These are phyloP conservation scores for Pseudorhombus dupliciocellatus DNA, from an alignment of 2,113 vertebrate species.

Conservation along the genomic window DNA sequence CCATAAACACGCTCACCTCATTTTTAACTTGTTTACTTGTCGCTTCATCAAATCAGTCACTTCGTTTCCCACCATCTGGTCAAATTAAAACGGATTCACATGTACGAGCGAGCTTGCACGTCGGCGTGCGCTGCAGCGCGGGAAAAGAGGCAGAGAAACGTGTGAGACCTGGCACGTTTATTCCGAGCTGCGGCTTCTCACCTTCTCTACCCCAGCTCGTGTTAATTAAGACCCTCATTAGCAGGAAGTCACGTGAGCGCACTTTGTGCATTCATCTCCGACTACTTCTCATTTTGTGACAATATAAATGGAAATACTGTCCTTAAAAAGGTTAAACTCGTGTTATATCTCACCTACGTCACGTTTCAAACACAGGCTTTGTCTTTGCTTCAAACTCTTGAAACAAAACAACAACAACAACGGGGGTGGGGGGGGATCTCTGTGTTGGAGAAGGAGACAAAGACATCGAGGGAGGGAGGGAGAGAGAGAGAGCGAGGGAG, in stretches of 20 bases:
- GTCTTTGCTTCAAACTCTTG: conserved; percentile 36
- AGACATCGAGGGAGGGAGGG: neutral
- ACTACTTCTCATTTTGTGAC: conserved; percentile 47
- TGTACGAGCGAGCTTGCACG: conserved; percentile 25
- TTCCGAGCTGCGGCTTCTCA: conserved; percentile 78
- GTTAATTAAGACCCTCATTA: conserved; percentile 81
- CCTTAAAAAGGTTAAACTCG: neutral
- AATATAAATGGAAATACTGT: conserved; percentile 37
- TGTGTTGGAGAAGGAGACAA: neutral
- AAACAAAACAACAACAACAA: conserved; percentile 52
- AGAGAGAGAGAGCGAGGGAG: conserved; percentile 3
- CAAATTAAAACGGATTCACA: conserved; percentile 40
- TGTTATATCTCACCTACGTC: conserved; percentile 43
- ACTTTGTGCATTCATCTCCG: conserved; percentile 61
- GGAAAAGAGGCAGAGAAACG: conserved; percentile 43
- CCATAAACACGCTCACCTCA: neutral
- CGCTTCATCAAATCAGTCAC: conserved; percentile 1
- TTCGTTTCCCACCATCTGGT: conserved; percentile 17
- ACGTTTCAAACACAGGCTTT: conserved; percentile 43
- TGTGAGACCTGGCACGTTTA: conserved; percentile 79
- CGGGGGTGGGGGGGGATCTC: too few relatives aligned
- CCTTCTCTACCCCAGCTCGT: conserved; percentile 73
- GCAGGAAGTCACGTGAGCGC: conserved; percentile 65
- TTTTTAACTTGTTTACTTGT: neutral
- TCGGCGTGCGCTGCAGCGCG: conserved; percentile 20